phyloP scores from a whole-genome alignment of 2,113 vertebrate species.

The Rhabdornis inornatus region DNA sequence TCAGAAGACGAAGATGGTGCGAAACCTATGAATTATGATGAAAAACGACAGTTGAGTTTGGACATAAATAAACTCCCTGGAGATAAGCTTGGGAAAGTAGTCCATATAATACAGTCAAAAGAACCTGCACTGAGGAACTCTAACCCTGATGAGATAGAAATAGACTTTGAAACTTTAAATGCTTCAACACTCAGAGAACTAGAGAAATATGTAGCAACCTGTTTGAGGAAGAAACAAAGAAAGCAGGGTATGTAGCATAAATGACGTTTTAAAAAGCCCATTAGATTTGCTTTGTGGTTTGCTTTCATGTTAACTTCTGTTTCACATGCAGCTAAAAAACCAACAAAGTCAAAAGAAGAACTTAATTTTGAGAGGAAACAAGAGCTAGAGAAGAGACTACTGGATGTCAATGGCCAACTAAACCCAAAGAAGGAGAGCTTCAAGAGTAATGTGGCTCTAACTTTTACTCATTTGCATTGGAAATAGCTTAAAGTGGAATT shows the following conservation, averaged over 20 bases:
- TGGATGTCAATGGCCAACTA: conserved; percentile 64
- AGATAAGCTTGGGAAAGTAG: conserved; percentile 82
- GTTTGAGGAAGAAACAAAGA: conserved; percentile 75
- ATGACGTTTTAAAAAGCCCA: not conserved
- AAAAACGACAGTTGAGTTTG: conserved; percentile 84
- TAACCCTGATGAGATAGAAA: conserved; percentile 81
- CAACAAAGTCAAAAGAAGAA: conserved; percentile 63
- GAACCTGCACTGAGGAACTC: conserved; percentile 76
- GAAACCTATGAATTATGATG: conserved; percentile 83
- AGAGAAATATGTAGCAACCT: conserved; percentile 80
- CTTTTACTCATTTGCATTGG: not conserved
- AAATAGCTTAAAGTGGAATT: not conserved
- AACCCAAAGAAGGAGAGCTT: conserved; percentile 52
- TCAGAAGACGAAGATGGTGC: conserved; percentile 67
- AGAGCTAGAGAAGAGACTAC: conserved; percentile 63
- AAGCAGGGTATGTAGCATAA: conserved; percentile 69
- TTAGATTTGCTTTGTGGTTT: not conserved
- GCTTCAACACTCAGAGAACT: conserved; percentile 84
- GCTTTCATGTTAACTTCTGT: not conserved
- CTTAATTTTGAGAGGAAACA: conserved; percentile 64
- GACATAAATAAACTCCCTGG: conserved; percentile 88
- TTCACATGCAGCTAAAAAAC: conserved; percentile 62
- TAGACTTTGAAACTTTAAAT: conserved; percentile 89
- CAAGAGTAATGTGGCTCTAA: conserved; percentile 62
- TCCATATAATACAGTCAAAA: conserved; percentile 83